Evolutionary conservation across 2,888 invertebrate genomes (phyloP), one percentile per base, ranked within the genome.

Genomic region (Epinotia ramella): DNA sequence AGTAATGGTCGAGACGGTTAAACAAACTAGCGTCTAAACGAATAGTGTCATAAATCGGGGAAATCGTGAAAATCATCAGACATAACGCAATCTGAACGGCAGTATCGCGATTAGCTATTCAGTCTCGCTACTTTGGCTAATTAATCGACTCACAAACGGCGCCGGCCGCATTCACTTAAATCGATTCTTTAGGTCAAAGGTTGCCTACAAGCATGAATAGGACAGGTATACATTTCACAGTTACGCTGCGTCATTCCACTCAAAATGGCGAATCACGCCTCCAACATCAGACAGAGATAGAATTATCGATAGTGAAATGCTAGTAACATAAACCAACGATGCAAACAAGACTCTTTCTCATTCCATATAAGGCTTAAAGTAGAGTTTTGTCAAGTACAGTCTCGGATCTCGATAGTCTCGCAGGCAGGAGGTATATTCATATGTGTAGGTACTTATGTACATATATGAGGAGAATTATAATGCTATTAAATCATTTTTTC

Each of bases 181-280:
- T 89, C 91, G 91, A 90, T 90, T 88, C 89, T 82, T 88, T 91
- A 91, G 93, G 93, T 93, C 93, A 93, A 89, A 92, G 92, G 93
- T 93, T 92, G 90, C 81, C 82, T 80, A 83, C 84, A 84, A 83
- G 93, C 84, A 84, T 87, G 89, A 93, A 88, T 86, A 87, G 89
- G 93, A 93, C 90, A 85, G 89, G 82, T 86, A 90, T 91, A 88
- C 80, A 87, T 89, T 83, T 82, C 88, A 83, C 85, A 80, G 88
- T 86, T 87, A 82, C 89, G 87, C 89, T 84, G 82, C 85, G 83
- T 85, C 86, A 89, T 89, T 89, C 86, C 83, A 86, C 86, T 88
- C 84, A 89, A 89, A 92, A 91, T 89, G 87, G 89, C 91, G 89
- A 92, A 92, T 93, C 92, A 93, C 93, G 92, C 93, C 93, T 91